phyloP scores from a whole-genome alignment of 2,113 vertebrate species.

The Scolopax mira region DNA sequence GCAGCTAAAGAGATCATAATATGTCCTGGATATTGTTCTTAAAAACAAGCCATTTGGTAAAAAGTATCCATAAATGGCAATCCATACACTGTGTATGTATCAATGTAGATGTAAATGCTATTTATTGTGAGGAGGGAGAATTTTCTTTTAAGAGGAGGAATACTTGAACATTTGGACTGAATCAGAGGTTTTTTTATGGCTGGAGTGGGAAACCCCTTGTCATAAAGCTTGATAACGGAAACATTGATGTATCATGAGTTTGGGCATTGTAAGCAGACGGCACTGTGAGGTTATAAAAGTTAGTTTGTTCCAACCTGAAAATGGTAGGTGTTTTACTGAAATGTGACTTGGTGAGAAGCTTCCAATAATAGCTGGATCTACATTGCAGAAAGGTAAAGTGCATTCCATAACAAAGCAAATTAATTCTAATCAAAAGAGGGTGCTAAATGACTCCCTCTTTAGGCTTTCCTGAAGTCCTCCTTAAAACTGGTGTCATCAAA shows the following conservation, averaged over 20 bases:
- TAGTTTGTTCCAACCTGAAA: neutral
- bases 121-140: neutral
- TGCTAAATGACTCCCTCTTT: neutral
- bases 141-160: neutral
- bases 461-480: neutral
- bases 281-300: constrained; percentile 10
- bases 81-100: neutral
- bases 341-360: constrained; percentile 10
- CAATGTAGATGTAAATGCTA: neutral
- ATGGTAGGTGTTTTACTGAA: constrained; percentile 54
- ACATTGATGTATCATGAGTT: constrained; percentile 39
- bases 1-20: neutral
- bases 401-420: neutral
- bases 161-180: neutral
- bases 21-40: neutral
- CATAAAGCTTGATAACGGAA: constrained; percentile 42
- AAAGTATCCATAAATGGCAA: neutral
- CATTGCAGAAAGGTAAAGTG: neutral
- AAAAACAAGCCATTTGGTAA: neutral
- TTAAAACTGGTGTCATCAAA: no score
- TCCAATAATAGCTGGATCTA: constrained; percentile 38
- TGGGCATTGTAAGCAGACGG: neutral
- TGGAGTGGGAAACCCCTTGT: constrained; percentile 47
- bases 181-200: neutral
- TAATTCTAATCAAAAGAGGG: neutral